A percentile compares a stretch with the other conserved stretches of the same genome.
phyloP scores from a whole-genome alignment of 2,113 vertebrate species.

The Silurus asotus region DNA sequence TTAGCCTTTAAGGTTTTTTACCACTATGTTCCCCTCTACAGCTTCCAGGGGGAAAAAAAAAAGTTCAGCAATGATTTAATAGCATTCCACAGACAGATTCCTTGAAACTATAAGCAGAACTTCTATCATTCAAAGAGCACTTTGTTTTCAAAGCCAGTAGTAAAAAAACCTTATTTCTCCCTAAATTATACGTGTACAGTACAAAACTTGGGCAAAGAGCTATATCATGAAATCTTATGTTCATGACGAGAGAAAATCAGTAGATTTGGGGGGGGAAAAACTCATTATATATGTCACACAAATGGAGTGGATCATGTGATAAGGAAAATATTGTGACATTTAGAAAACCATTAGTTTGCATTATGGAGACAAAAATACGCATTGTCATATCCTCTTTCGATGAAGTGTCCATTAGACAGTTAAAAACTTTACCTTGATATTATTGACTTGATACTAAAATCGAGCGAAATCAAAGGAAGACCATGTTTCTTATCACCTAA shows the following conservation, averaged over 20 bases:
- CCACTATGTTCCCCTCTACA: constrained; percentile 4
- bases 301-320: neutral
- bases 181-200: neutral
- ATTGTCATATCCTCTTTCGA: neutral
- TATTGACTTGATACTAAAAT: neutral
- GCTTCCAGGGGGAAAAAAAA: neutral
- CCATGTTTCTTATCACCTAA: neutral
- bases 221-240: neutral
- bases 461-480: neutral
- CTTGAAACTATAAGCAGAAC: neutral
- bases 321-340: neutral
- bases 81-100: constrained; percentile 29
- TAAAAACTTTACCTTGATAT: neutral
- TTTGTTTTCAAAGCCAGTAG: constrained; percentile 28
- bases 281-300: neutral
- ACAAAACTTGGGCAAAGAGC: neutral
- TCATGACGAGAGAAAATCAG: neutral
- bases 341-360: neutral
- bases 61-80: constrained; percentile 21
- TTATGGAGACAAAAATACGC: neutral
- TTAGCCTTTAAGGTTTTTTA: constrained; percentile 6
- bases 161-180: too few species aligned
- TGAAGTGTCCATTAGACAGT: neutral
- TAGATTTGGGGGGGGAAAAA: neutral
- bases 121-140: constrained; percentile 31